Evolutionary conservation across 2,888 invertebrate species (phyloP), one percentile per base, ranked within the genome.

Genomic region (Heliconius ethilla): DNA sequence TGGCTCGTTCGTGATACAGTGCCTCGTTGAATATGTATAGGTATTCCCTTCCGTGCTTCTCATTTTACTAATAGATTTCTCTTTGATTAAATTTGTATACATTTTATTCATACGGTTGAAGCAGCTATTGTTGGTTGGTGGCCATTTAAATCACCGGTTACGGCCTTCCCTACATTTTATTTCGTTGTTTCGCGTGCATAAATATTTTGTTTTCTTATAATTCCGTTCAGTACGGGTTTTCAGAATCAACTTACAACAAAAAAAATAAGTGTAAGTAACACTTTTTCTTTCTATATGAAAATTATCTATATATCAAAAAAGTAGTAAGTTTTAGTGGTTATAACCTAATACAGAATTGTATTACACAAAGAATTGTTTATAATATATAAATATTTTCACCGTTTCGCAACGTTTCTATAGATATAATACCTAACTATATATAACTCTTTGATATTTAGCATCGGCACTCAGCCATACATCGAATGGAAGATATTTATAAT

Each of bases 41-140:
- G 90, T 93, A 91, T 92, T 92, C 94, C 94, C 94, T 94, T 93
- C 94, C 94, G 92, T 93, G 93, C 91, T 94, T 93, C 94, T 94
- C 94, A 94, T 94, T 94, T 94, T 94, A 93, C 94, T 94, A 94
- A 94, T 94, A 94, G 94, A 94, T 94, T 94, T 93, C 92, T 91
- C 92, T 94, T 92, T 94, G 94, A 94, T 94, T 94, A 94, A 94
- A 94, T 94, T 94, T 94, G 94, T 94, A 92, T 92, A 91, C 92
- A 91, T 93, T 94, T 93, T 93, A 94, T 93, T 92, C 93, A 93
- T 92, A 92, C 89, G 89, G 84, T 83, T 84, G 87, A 89, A 88
- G 88, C 90, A 86, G 90, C 91, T 92, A 92, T 92, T 92, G 92
- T 93, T 92, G 88, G 88, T 86, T 85, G 84, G 87, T 87, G 88